Percentiles rank a stretch among this genome's conserved stretches.
These are phyloP conservation scores for Dasyprocta punctata DNA, from an alignment of 2,113 vertebrate genomes.

Conservation along the genomic window DNA sequence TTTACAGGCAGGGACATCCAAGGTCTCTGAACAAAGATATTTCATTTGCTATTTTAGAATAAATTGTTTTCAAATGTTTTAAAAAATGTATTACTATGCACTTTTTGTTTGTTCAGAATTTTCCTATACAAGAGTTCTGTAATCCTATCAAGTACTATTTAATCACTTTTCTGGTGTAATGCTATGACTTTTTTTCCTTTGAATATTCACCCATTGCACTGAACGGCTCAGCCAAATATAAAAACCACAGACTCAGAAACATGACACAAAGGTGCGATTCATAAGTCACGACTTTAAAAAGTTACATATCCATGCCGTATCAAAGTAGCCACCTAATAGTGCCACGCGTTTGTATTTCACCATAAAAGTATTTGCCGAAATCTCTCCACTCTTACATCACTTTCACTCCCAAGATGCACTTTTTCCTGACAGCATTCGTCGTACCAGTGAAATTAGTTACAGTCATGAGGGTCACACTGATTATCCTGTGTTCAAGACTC, in stretches of 20 bases:
- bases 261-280: conserved; percentile 37
- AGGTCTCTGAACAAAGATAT: background rate
- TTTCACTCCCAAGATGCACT: conserved; percentile 40
- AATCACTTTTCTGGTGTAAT: conserved; percentile 23
- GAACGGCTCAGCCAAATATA: conserved; percentile 21
- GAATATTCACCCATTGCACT: conserved; percentile 23
- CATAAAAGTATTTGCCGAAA: conserved; percentile 45
- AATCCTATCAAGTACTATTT: conserved; percentile 11
- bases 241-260: conserved; percentile 56
- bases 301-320: conserved; percentile 58
- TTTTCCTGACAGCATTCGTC: conserved; percentile 56
- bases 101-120: conserved; percentile 50
- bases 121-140: conserved; percentile 17
- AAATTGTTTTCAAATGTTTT: conserved; percentile 45
- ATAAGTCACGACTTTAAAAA: conserved; percentile 41
- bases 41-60: conserved; percentile 49
- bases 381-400: conserved; percentile 22
- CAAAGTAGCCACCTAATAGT: conserved; percentile 33
- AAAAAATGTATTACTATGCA: background rate
- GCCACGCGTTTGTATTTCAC: background rate
- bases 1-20: background rate
- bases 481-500: conserved; percentile 46
- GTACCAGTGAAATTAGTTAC: conserved; percentile 57
- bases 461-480: conserved; percentile 65
- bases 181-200: conserved; percentile 38